A percentile compares a stretch with the other conserved stretches of the same genome.
Conservation (phyloP, 2,797 vertebrate genomes). For the Distichodus sexfasciatus region DNA sequence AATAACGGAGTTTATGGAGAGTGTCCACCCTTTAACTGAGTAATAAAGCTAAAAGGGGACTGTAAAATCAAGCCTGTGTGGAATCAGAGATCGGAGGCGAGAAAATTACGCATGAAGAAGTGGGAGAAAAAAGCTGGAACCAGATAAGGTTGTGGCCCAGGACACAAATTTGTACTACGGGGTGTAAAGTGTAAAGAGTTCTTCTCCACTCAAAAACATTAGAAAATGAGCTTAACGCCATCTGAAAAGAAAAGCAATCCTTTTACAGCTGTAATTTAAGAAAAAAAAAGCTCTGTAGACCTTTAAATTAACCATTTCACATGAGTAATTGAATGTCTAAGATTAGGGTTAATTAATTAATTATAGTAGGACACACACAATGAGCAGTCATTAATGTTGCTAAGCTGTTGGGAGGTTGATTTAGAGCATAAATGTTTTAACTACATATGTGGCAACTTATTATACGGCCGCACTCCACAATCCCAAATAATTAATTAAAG, state of each 20-base stretch:
- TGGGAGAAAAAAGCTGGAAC: background rate
- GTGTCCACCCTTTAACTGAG: constrained; percentile 52
- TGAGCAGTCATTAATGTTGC: constrained; percentile 69
- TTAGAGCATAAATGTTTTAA: constrained; percentile 83
- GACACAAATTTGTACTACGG: background rate
- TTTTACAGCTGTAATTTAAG: constrained; percentile 38
- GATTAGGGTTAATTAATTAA: constrained; percentile 91
- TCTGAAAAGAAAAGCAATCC: constrained; percentile 8
- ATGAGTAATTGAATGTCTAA: constrained; percentile 82
- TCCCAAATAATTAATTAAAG: constrained; percentile 96
- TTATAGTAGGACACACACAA: constrained; percentile 81
- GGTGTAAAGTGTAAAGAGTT: background rate
- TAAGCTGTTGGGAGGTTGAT: constrained; percentile 67
- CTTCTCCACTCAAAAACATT: background rate
- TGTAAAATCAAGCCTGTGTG: constrained; percentile 37
- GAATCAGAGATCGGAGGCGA: constrained; percentile 16
- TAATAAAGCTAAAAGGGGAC: constrained; percentile 49
- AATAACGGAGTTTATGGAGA: constrained; percentile 58
- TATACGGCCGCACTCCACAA: constrained; percentile 60
- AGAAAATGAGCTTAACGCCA: background rate
- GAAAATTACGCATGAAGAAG: background rate
- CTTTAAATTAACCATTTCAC: constrained; percentile 71
- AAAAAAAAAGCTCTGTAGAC: constrained; percentile 56
- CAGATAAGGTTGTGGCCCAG: background rate
- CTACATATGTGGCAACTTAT: constrained; percentile 73